Conservation (phyloP, 1,140 invertebrate genomes). For the Magallana gigas region DNA sequence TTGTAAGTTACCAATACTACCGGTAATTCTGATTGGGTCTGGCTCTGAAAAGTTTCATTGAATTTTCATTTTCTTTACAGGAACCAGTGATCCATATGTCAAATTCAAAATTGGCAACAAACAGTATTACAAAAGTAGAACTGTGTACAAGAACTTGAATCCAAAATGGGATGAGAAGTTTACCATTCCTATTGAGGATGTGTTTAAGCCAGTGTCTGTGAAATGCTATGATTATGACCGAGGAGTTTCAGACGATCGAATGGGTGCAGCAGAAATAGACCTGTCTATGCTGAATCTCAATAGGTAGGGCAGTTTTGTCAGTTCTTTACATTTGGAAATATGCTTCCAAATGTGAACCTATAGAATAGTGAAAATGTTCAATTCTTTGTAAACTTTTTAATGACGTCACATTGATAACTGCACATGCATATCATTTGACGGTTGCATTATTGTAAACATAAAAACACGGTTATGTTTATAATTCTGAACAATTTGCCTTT, state of each 20-base stretch:
- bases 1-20: too few relatives aligned
- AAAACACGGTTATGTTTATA: too few relatives aligned
- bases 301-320: slow-evolving; percentile 79
- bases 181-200: slow-evolving; percentile 75
- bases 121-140: slow-evolving; percentile 79
- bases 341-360: too few relatives aligned
- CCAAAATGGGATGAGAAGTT: slow-evolving; percentile 81
- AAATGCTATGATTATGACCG: slow-evolving; percentile 99
- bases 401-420: too few relatives aligned
- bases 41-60: too few relatives aligned
- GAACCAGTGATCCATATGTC: slow-evolving; percentile 81
- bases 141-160: slow-evolving; percentile 80
- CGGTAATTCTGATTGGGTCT: too few relatives aligned
- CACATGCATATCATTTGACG: too few relatives aligned
- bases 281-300: slow-evolving; percentile 91
- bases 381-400: too few relatives aligned
- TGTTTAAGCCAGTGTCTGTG: slow-evolving; percentile 86
- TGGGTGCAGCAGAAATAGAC: slow-evolving; percentile 94
- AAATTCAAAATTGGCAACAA: slow-evolving; percentile 80
- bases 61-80: slow-evolving; percentile 61
- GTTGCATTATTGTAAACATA: too few relatives aligned
- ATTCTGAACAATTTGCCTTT: too few relatives aligned
- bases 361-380: too few relatives aligned
- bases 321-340: too few relatives aligned
- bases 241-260: slow-evolving; percentile 97